A percentile compares a stretch with the other conserved stretches of the same genome.
Conservation (phyloP, 2,888 invertebrate genomes). For the Eupithecia dodoneata region DNA sequence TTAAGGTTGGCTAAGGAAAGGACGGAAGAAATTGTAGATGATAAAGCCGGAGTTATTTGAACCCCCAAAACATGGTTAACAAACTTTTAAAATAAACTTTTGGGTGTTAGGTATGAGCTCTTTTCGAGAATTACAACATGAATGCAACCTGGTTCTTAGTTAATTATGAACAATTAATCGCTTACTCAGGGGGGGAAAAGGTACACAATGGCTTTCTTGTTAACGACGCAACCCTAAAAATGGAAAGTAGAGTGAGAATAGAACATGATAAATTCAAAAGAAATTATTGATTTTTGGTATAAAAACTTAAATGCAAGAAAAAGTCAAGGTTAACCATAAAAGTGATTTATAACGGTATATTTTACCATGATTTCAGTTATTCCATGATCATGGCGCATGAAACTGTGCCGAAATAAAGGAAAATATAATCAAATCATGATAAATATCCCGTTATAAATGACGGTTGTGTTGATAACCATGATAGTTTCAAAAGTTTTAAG, state of each 20-base stretch:
- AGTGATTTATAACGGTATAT: no score
- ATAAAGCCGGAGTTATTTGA: background rate
- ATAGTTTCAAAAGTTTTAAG: no score
- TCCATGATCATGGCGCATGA: no score
- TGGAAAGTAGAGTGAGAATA: background rate
- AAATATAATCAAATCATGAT: no score
- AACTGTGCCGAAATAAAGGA: no score
- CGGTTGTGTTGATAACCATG: no score
- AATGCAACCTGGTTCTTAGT: background rate
- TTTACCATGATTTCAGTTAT: no score
- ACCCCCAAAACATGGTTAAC: background rate
- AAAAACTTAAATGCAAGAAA: background rate
- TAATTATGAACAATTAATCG: background rate
- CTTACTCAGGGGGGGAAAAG: background rate
- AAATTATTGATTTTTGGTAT: background rate
- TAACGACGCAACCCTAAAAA: background rate
- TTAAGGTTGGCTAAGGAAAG: constrained; percentile 2
- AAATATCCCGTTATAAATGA: no score
- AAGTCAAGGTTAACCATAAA: background rate
- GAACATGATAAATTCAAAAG: background rate
- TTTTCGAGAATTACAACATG: background rate
- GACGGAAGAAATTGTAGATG: background rate
- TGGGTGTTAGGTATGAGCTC: background rate
- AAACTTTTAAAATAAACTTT: background rate
- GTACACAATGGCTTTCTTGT: background rate